Conservation (phyloP, 2,797 vertebrate species). For the Myiothlypis chrysogaster region DNA sequence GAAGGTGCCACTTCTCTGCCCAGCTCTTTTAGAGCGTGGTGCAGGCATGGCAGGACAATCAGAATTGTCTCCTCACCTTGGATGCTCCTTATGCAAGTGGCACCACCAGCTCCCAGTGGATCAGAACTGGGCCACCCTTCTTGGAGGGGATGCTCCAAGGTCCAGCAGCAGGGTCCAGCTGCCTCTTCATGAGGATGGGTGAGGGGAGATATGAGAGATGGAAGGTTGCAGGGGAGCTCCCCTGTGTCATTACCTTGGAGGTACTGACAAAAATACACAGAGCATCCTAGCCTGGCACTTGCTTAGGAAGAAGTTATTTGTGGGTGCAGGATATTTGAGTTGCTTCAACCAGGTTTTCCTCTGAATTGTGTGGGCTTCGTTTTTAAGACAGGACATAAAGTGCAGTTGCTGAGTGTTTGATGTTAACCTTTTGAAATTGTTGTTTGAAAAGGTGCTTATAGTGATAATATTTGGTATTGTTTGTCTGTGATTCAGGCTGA, state of each 20-base stretch:
- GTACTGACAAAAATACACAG: not conserved
- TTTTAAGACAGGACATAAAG: not conserved
- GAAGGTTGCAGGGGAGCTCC: not conserved
- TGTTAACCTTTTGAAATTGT: not conserved
- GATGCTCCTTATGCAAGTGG: not conserved
- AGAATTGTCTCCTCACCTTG: not conserved
- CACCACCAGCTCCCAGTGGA: not conserved
- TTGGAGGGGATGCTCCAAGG: not conserved
- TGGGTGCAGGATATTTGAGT: not conserved
- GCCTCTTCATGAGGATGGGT: not conserved
- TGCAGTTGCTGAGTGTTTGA: not conserved
- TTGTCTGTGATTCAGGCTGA: constrained; percentile 14
- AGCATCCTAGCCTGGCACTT: not conserved
- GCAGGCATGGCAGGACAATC: not conserved
- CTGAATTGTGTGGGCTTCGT: not conserved
- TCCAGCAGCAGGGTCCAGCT: not conserved
- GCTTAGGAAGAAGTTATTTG: not conserved
- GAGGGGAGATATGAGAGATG: not conserved
- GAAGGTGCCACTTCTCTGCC: not conserved
- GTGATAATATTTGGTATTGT: not conserved
- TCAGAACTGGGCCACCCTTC: not conserved
- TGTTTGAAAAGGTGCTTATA: not conserved
- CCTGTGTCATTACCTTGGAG: not conserved
- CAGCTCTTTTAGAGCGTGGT: rapidly evolving
- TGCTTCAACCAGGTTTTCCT: not conserved